phyloP scores from a whole-genome alignment of 1,140 invertebrate species.

The Campoletis sonorensis region DNA sequence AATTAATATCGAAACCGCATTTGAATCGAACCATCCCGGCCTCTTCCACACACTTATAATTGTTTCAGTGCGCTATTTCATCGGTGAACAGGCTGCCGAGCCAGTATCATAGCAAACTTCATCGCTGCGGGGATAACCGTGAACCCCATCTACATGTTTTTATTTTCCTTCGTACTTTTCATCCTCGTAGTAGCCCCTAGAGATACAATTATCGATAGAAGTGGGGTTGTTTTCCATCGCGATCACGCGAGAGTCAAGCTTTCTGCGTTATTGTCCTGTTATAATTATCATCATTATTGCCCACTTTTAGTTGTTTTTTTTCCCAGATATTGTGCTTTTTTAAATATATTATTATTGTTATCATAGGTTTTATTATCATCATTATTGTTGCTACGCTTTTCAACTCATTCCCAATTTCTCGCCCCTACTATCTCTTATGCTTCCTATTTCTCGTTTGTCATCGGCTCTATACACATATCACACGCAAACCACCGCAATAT shows the following conservation, averaged over 20 bases:
- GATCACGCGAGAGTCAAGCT: conserved; percentile 40
- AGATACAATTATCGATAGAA: conserved; percentile 43
- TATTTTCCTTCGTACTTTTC: neutral
- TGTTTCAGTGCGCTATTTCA: conserved; percentile 52
- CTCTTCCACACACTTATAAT: conserved; percentile 51
- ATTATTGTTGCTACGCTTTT: conserved; percentile 46
- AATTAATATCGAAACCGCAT: conserved; percentile 63
- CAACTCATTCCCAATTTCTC: conserved; percentile 46
- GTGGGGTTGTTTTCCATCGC: conserved; percentile 36
- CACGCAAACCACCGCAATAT: conserved; percentile 34
- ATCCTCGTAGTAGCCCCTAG: conserved; percentile 19
- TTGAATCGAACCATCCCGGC: conserved; percentile 25
- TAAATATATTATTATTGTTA: too few relatives aligned
- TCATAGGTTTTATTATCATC: neutral
- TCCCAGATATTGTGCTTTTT: neutral
- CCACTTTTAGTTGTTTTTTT: conserved; percentile 36
- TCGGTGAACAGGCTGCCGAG: neutral
- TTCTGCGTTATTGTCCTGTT: conserved; percentile 43
- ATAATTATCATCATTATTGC: conserved; percentile 34
- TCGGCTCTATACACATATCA: neutral
- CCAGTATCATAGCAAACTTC: conserved; percentile 30
- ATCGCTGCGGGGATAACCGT: neutral
- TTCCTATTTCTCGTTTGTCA: conserved; percentile 21
- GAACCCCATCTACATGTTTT: conserved; percentile 32
- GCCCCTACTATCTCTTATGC: conserved; percentile 41